Percentiles rank a stretch among this genome's conserved stretches.
Evolutionary conservation across 1,140 invertebrate genomes (phyloP).

Genomic region (Frieseomelitta varia): DNA sequence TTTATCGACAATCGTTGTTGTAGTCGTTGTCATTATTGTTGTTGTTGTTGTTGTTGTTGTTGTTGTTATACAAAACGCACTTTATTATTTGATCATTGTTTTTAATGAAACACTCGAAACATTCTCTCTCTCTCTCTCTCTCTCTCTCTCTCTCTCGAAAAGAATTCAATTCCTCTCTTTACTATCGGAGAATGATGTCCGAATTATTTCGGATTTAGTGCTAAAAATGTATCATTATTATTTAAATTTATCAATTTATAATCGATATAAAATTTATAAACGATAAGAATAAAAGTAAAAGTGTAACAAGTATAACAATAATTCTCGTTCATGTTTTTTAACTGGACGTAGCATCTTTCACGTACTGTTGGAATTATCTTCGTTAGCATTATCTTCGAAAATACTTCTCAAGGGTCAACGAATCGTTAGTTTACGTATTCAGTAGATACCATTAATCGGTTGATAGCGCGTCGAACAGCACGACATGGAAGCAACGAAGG

Average conservation of each 20-base stretch:
- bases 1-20: too few species aligned
- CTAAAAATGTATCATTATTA: too few species aligned
- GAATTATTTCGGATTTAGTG: too few species aligned
- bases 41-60: too few species aligned
- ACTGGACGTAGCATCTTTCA: not conserved
- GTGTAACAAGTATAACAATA: not conserved
- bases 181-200: not conserved
- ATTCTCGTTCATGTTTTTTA: not conserved
- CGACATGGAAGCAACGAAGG: not conserved
- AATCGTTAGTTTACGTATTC: not conserved
- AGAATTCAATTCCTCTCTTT: not conserved
- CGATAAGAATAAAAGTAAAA: not conserved
- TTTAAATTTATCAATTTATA: too few species aligned
- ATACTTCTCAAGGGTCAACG: constrained; percentile 14
- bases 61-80: not conserved
- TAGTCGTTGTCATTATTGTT: too few species aligned
- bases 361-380: too few species aligned
- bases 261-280: too few species aligned
- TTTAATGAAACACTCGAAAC: not conserved
- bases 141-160: not conserved
- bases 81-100: not conserved
- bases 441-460: constrained; percentile 16
- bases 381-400: too few species aligned
- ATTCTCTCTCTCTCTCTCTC: too few species aligned
- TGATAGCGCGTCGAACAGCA: not conserved